These are phyloP conservation scores for Stegodyphus mimosarum DNA, from an alignment of 1,140 invertebrate species.

Conservation along the genomic window DNA sequence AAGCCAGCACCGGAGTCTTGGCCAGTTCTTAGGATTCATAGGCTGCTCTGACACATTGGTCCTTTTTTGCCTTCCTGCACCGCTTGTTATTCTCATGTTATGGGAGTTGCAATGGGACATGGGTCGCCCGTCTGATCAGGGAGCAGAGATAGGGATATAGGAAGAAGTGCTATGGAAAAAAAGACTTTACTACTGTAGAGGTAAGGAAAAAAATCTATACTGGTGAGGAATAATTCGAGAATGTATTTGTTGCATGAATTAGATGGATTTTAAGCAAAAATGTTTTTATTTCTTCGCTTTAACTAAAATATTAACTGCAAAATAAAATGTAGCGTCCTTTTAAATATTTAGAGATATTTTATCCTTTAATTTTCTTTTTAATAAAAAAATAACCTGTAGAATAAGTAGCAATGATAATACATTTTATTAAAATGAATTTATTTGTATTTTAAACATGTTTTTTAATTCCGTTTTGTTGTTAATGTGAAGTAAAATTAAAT, in stretches of 20 bases:
- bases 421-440: no score
- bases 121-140: not conserved
- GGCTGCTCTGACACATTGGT: not conserved
- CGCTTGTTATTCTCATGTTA: not conserved
- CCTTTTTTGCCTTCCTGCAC: not conserved
- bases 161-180: constrained; percentile 19
- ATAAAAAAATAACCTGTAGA: no score
- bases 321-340: no score
- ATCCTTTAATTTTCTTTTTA: no score
- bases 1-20: not conserved
- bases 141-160: not conserved
- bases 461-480: no score
- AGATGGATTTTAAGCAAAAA: no score
- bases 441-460: no score
- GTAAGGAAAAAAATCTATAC: constrained; percentile 28
- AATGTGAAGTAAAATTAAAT: no score
- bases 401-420: no score
- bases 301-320: no score
- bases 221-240: not conserved
- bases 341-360: no score
- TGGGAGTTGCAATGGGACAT: not conserved
- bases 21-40: not conserved
- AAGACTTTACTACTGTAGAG: constrained; percentile 23
- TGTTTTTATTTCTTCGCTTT: no score
- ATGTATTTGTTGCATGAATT: not conserved